Evolutionary conservation across 2,797 vertebrate species (phyloP), one percentile per base, ranked within the genome.

Genomic region (Bovichtus diacanthus): DNA sequence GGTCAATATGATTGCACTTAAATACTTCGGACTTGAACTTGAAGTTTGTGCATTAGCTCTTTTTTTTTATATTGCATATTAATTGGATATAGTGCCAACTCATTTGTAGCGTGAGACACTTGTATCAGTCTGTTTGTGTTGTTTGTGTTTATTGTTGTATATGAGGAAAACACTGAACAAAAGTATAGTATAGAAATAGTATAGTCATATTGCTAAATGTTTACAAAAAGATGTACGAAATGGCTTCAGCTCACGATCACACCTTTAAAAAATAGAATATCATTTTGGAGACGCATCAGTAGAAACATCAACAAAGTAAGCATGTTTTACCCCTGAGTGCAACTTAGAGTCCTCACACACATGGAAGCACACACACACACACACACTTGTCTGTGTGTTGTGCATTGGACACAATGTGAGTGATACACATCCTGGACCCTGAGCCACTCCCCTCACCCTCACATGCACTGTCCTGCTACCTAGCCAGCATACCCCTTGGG

Each of bases 401-500:
- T 58, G 61, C 27, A 60, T n/a, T 53, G 49, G 58, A 77, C 70
- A 70, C 11, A 74, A 38, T 13, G n/a, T 76, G 61, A 72, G 75
- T 49, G 66, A 59, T 19, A 74, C 50, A 82, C 76, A 90, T 88
- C 85, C 78, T 60, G 85, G 78, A 85, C 31, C 63, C 63, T 69
- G 58, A 43, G 85, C 65, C 70, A 74, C 77, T 70, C 62, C 58
- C 53, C 54, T 38, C 49, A 76, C 58, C 62, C 65, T 65, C 72
- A 68, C 78, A 72, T 19, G 58, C 61, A 43, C 84, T n/a, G 39
- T 62, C 64, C 76, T 64, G 60, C 60, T 63, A 73, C 59, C 29
- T 55, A 53, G 80, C 74, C 72, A 60, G 80, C 90, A 90, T 94
- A 86, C 89, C 88, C 70, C 69, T 80, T 54, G 65, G 77, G 76